A percentile compares a stretch with the other conserved stretches of the same genome.
Evolutionary conservation across 2,113 vertebrate species (phyloP).

Genomic region (Oreochromis spilurus): DNA sequence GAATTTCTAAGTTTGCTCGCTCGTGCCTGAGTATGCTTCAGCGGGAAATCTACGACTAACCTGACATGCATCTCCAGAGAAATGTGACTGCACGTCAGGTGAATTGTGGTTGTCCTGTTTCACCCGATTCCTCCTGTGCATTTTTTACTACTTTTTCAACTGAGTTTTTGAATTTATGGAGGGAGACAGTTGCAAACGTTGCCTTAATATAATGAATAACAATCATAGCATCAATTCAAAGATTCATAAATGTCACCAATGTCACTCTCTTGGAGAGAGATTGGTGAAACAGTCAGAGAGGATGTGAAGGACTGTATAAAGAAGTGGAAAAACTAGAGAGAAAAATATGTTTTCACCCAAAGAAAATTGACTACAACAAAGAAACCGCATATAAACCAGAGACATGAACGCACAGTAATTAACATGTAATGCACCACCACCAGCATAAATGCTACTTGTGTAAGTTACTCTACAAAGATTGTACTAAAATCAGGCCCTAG

Average conservation of each 20-base stretch:
- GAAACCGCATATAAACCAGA: no score
- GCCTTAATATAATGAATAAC: not conserved
- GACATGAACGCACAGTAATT: no score
- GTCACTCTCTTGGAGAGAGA: not conserved
- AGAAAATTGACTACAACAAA: no score
- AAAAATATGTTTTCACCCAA: no score
- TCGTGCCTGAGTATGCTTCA: not conserved
- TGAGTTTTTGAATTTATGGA: not conserved
- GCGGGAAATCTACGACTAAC: fast-evolving
- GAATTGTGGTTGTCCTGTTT: not conserved
- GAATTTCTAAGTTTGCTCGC: not conserved
- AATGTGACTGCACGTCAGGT: not conserved
- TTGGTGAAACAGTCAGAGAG: not conserved
- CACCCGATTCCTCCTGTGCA: not conserved
- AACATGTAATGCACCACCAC: no score
- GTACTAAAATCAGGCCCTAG: no score
- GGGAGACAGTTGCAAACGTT: not conserved
- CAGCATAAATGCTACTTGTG: no score
- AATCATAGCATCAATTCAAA: not conserved
- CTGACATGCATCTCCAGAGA: not conserved
- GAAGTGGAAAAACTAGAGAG: no score
- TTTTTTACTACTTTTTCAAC: not conserved
- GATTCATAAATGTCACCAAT: no score
- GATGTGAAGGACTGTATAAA: not conserved
- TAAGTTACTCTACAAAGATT: no score